A percentile compares a stretch with the other conserved stretches of the same genome.
Evolutionary conservation across 2,113 vertebrate species (phyloP).

Genomic region (Notothenia rossii): DNA sequence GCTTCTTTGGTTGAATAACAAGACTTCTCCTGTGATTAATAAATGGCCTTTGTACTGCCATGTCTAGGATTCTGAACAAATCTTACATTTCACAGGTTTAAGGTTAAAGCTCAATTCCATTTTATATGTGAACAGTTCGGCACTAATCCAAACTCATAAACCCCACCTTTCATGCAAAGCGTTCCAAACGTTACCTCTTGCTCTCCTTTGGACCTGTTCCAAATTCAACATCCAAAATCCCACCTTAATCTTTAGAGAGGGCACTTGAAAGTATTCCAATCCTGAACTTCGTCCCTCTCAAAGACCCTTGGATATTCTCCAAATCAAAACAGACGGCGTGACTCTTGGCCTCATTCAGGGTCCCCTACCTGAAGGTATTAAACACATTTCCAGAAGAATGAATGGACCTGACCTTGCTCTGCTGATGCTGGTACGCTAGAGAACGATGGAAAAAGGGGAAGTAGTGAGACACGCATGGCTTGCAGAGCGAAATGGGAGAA

Average conservation of each 20-base stretch:
- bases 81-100: conserved; percentile 17
- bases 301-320: conserved; percentile 68
- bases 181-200: conserved; percentile 28
- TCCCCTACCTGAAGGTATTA: conserved; percentile 57
- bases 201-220: conserved; percentile 44
- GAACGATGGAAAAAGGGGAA: conserved; percentile 15
- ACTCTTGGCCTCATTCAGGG: conserved; percentile 63
- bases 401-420: conserved; percentile 64
- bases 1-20: conserved; percentile 41
- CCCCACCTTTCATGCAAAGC: conserved; percentile 37
- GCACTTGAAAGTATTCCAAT: conserved; percentile 65
- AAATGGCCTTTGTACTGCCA: conserved; percentile 10
- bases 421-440: conserved; percentile 34
- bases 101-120: conserved; percentile 15
- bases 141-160: conserved; percentile 25
- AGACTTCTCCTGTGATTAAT: conserved; percentile 19
- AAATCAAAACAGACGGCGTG: conserved; percentile 56
- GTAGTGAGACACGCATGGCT: conserved; percentile 25
- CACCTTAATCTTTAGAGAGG: conserved; percentile 60
- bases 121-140: conserved; percentile 21
- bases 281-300: conserved; percentile 51
- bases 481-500: conserved; percentile 14
- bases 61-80: conserved; percentile 15
- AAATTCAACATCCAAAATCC: conserved; percentile 59
- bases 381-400: conserved; percentile 61